Evolutionary conservation across 2,797 vertebrate genomes (phyloP).

Genomic region (Brachyrhaphis roseni): DNA sequence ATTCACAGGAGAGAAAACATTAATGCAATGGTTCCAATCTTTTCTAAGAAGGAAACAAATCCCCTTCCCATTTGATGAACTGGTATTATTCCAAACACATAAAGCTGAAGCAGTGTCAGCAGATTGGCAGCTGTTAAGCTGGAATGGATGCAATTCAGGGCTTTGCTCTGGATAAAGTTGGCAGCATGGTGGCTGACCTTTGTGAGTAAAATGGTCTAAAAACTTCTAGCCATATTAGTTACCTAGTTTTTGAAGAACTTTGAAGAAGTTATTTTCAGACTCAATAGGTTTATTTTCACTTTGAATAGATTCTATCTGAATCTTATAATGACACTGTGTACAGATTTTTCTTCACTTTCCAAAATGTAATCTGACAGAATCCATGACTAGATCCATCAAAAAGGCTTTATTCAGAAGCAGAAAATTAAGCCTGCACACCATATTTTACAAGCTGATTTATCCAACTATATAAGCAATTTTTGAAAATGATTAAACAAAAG

Average conservation of each 20-base stretch:
- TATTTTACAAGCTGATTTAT: neutral
- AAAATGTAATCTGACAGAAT: neutral
- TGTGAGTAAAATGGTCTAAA: slow-evolving; percentile 24
- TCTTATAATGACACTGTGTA: neutral
- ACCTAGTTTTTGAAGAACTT: slow-evolving; percentile 15
- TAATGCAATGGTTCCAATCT: slow-evolving; percentile 6
- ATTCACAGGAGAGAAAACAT: neutral
- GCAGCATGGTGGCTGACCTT: slow-evolving; percentile 24
- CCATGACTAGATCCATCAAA: neutral
- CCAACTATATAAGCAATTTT: neutral
- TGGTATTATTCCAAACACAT: slow-evolving; percentile 43
- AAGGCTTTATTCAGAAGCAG: neutral
- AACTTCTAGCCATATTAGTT: slow-evolving; percentile 22
- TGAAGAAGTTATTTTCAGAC: neutral
- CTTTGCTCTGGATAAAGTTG: slow-evolving; percentile 41
- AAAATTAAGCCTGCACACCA: neutral
- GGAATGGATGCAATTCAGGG: slow-evolving; percentile 33
- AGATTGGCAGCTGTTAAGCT: slow-evolving; percentile 40
- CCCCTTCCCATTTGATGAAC: slow-evolving; percentile 22
- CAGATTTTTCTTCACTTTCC: neutral
- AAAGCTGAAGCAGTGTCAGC: slow-evolving; percentile 44
- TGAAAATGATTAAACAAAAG: neutral
- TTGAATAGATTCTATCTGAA: neutral
- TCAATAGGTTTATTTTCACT: neutral
- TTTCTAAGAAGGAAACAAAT: slow-evolving; percentile 13